Evolutionary conservation across 2,888 invertebrate species (phyloP), one percentile per base, ranked within the genome.

Genomic region (Psococerastis gibbosa): DNA sequence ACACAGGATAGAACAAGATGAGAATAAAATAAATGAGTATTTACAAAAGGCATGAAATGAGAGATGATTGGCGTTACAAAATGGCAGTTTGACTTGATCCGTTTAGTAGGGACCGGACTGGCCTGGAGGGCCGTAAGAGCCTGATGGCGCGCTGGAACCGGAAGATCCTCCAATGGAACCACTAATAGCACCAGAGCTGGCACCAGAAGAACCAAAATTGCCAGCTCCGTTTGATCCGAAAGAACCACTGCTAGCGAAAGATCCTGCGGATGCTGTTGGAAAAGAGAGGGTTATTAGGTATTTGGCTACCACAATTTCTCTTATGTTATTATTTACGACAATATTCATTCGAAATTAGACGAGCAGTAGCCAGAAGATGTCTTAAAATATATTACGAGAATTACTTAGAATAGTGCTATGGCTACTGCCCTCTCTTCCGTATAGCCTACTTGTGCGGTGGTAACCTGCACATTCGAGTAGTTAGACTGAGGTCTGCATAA

Each of bases 41-140:
- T 38, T 38, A 38, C 38, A 38, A 38, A 38, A 38, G 22, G 20
- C 13, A 38, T 38, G 38, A 38, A 38, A 17, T 16, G 20, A 18
- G 38, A 38, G 22, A 17, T 17, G 20, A 33, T 33, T 15, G 33
- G 17, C 33, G 33, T 33, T 16, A 38, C 38, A 38, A 38, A 16
- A 38, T 20, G 38, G 38, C 38, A 5, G 6, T 17, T 16, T 27
- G 27, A 27, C 27, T 27, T 49, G 53, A 46, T 59, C 60, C 45
- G 60, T 65, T 49, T 66, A 22, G 35, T 35, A 34, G 2, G 15
- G 15, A 38, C 46, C 46, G 18, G 46, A 46, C 15, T 50, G 50
- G 32, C 49, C 49, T 13, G 51, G 51, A 17, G 50, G 47, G 3
- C 51, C 51, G 27, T 51, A 52, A 15, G 50, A 49, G 34, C 49